Percentiles rank a stretch among this genome's conserved stretches.
phyloP scores from a whole-genome alignment of 2,113 vertebrate species.

The Uropsilus gracilis region DNA sequence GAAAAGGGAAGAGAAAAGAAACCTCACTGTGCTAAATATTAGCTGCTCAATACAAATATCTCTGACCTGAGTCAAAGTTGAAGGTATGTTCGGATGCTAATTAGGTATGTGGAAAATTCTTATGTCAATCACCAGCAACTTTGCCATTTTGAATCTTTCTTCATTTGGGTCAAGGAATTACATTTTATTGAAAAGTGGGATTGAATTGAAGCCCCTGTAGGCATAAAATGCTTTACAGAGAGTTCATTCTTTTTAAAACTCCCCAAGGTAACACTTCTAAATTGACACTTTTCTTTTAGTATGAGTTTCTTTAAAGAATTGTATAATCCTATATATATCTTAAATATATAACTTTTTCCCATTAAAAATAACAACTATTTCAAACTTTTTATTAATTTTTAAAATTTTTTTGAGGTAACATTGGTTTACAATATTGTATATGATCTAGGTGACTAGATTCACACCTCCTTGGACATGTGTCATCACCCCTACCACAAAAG shows the following conservation, averaged over 20 bases:
- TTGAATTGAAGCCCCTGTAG: neutral
- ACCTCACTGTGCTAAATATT: conserved; percentile 5
- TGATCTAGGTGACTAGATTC: too few species aligned
- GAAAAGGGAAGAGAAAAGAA: conserved; percentile 5
- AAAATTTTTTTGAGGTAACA: too few species aligned
- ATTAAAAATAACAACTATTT: conserved; percentile 12
- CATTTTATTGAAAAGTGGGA: neutral
- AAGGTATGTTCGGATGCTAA: neutral
- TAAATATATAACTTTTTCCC: neutral
- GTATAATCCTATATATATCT: neutral
- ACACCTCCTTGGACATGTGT: too few species aligned
- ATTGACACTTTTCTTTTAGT: neutral
- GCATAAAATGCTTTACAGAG: neutral
- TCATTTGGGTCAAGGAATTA: conserved; percentile 43
- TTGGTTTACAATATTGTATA: too few species aligned
- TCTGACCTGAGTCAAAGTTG: conserved; percentile 32
- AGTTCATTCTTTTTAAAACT: neutral
- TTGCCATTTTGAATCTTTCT: conserved; percentile 50
- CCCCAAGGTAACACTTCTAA: conserved; percentile 1
- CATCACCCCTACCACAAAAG: too few species aligned
- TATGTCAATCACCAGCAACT: neutral
- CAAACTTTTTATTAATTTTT: too few species aligned
- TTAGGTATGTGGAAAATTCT: conserved; percentile 29
- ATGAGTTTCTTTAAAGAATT: conserved; percentile 35
- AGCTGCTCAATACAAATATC: neutral